Percentiles rank a stretch among this genome's conserved stretches.
These are phyloP conservation scores for Microtus pennsylvanicus DNA, from an alignment of 2,113 vertebrate genomes.

Conservation along the genomic window DNA sequence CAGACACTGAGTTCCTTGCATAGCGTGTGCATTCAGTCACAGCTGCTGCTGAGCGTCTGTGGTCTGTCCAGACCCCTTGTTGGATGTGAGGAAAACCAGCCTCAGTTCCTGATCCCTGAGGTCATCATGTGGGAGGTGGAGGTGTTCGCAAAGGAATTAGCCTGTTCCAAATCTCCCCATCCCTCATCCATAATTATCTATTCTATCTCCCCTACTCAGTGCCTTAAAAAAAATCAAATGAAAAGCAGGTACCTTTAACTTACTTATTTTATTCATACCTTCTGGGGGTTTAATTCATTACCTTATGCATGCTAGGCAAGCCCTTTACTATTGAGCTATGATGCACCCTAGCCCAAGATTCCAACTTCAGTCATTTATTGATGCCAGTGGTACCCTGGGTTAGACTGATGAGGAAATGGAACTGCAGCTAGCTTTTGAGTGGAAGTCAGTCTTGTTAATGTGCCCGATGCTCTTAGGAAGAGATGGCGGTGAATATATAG, in stretches of 20 bases:
- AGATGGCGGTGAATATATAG: background rate
- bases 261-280: background rate
- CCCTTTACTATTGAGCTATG: background rate
- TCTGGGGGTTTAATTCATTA: background rate
- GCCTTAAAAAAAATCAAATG: slow-evolving; percentile 43
- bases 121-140: background rate
- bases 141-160: background rate
- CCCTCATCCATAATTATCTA: background rate
- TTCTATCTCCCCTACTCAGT: background rate
- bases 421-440: slow-evolving; percentile 12
- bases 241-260: slow-evolving; percentile 20
- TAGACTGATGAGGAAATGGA: slow-evolving; percentile 22
- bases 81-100: background rate
- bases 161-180: background rate
- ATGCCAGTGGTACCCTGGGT: background rate
- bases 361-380: slow-evolving; percentile 14
- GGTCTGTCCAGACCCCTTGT: background rate
- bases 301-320: background rate
- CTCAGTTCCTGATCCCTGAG: background rate
- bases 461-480: background rate
- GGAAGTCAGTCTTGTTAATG: background rate
- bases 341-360: background rate
- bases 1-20: background rate
- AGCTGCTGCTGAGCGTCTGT: background rate
- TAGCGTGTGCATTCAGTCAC: too few species aligned